These are phyloP conservation scores for Heteropelma amictum DNA, from an alignment of 2,888 invertebrate species.

Conservation along the genomic window DNA sequence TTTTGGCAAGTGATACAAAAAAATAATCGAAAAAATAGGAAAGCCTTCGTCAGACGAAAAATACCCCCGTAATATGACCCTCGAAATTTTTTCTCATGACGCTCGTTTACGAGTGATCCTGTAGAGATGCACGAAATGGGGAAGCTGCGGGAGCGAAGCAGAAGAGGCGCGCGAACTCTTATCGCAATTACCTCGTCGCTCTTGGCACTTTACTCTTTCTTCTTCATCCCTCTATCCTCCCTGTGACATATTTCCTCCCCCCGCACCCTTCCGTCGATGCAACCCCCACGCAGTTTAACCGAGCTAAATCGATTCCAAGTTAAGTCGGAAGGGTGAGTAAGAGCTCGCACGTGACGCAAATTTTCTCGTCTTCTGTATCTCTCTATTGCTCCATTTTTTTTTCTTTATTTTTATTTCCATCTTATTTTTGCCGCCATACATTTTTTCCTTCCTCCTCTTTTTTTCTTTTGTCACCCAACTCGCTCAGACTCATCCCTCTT, in stretches of 20 bases:
- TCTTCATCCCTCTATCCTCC: neutral
- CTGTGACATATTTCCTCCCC: conserved; percentile 1
- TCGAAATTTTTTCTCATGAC: no score
- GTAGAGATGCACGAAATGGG: neutral
- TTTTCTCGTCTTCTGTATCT: conserved; percentile 32
- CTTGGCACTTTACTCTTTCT: conserved; percentile 38
- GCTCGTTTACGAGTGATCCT: neutral
- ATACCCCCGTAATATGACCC: no score
- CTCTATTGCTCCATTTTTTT: neutral
- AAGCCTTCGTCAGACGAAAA: no score
- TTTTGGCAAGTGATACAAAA: no score
- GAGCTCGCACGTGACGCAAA: conserved; percentile 59
- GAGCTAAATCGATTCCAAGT: conserved; percentile 59
- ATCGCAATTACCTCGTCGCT: conserved; percentile 64
- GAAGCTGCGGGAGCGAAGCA: conserved; percentile 11
- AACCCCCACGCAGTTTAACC: conserved; percentile 17
- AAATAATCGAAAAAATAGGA: no score
- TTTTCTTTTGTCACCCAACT: no score
- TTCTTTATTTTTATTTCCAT: neutral
- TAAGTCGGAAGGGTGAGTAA: conserved; percentile 55
- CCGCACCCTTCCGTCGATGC: neutral
- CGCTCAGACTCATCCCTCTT: neutral
- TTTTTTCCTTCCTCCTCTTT: neutral
- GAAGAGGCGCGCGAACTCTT: conserved; percentile 59
- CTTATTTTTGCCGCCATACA: neutral